These are phyloP conservation scores for Helicoverpa assulta DNA, from an alignment of 2,888 invertebrate species.

Conservation along the genomic window DNA sequence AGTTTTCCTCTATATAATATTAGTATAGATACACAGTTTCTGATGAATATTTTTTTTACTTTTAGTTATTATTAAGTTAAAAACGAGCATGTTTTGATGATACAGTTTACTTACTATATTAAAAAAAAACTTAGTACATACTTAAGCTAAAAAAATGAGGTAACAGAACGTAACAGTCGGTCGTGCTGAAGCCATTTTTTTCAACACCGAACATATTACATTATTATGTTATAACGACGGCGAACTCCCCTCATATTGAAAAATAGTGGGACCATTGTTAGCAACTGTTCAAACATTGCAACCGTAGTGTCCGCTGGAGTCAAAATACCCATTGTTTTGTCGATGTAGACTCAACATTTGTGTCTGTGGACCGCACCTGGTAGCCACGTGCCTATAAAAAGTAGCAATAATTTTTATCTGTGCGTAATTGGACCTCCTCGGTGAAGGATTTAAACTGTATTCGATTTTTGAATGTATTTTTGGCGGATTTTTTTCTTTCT, in stretches of 20 bases:
- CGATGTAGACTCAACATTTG: slow-evolving; percentile 78
- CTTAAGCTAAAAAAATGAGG: background rate
- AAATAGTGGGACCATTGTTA: slow-evolving; percentile 76
- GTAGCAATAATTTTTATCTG: slow-evolving; percentile 41
- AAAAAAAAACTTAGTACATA: background rate
- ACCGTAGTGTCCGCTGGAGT: slow-evolving; percentile 73
- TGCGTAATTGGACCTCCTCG: slow-evolving; percentile 33
- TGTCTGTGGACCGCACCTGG: slow-evolving; percentile 76
- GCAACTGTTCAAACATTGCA: slow-evolving; percentile 81
- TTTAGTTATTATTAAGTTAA: too few species aligned
- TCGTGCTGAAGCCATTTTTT: slow-evolving; percentile 37
- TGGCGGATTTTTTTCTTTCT: background rate
- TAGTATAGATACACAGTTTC: too few species aligned
- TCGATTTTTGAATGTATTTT: background rate
- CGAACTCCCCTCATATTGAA: slow-evolving; percentile 62
- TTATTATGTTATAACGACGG: slow-evolving; percentile 53
- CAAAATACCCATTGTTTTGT: slow-evolving; percentile 84
- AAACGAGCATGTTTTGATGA: too few species aligned
- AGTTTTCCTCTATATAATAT: too few species aligned
- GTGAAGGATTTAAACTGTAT: background rate
- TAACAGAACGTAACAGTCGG: background rate
- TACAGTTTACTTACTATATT: background rate
- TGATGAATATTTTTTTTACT: too few species aligned
- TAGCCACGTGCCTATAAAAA: slow-evolving; percentile 72
- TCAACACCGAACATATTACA: slow-evolving; percentile 49